Evolutionary conservation across 2,113 vertebrate species (phyloP), one percentile per base, ranked within the genome.

Genomic region (Plecturocebus donacophilus): DNA sequence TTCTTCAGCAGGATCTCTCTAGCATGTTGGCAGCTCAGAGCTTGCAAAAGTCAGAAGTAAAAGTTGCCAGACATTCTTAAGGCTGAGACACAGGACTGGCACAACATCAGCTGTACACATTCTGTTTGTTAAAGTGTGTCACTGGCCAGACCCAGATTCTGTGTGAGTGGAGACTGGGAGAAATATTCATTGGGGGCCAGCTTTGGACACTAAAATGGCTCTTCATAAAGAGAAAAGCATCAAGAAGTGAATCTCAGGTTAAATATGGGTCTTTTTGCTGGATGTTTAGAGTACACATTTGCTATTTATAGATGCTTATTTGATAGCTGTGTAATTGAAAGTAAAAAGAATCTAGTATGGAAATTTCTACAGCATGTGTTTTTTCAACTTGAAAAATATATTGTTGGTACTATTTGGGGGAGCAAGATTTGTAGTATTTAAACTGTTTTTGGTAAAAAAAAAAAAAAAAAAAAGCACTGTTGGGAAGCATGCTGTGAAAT

Each of bases 211-310:
- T 82, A 87, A 71, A 5, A 47, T 96, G 61, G 25, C 38, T 87
- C 38, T 91, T 92, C 19, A 82, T 23, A 95, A 82, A 83, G 83
- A 95, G 64, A 92, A 84, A 87, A 77, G 11, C 52, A 87, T 71
- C 71, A 56, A 87, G 32, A 92, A 86, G 20, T 96, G 27, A 96
- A 54, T 94, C 32, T 94, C 23, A 84, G 27, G 12, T 95, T 95
- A 89, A 90, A 75, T 87, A 49, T 32, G 40, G 25, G 20, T 80
- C 56, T 81, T 86, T 87, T 87, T 76, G 9, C 45, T 94, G 42
- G 6, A 38, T 92, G 11, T 87, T 76, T 92, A 70, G 47, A 77
- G 25, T 95, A 71, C 4, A 85, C 16, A 81, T 75, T 90, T 95
- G 64, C 76, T 90, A 45, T 47, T 79, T 76, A 32, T 40, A 49